Conservation (phyloP, 1,140 invertebrate species). For the Andricus grossulariae region DNA sequence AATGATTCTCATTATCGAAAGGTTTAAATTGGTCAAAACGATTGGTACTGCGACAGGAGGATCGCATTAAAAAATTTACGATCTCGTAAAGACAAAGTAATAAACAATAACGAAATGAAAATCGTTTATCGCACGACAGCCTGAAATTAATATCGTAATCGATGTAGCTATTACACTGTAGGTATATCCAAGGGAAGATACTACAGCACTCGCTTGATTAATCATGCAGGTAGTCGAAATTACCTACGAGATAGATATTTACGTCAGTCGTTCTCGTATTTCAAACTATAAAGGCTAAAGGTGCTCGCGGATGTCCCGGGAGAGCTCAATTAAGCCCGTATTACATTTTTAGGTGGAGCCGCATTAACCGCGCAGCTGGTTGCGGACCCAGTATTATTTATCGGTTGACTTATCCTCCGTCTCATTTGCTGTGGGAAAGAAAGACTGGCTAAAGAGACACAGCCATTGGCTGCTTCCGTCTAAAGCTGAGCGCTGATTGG, state of each 20-base stretch:
- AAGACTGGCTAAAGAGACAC: constrained; percentile 27
- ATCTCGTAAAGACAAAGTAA: constrained; percentile 12
- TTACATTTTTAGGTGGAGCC: constrained; percentile 63
- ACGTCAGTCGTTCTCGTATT: constrained; percentile 55
- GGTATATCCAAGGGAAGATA: neutral
- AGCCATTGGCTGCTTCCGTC: constrained; percentile 55
- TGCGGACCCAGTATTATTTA: constrained; percentile 65
- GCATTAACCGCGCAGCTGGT: constrained; percentile 64
- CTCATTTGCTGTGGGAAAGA: constrained; percentile 59
- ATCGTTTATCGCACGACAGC: constrained; percentile 12
- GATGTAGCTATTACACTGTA: neutral
- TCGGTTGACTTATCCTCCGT: constrained; percentile 66
- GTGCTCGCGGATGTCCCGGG: constrained; percentile 47
- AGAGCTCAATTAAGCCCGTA: constrained; percentile 65
- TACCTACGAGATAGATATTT: constrained; percentile 31
- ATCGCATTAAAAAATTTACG: neutral
- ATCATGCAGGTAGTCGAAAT: constrained; percentile 23
- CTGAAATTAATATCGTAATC: constrained; percentile 19
- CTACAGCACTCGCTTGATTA: constrained; percentile 1
- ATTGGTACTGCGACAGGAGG: neutral
- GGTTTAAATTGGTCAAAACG: neutral
- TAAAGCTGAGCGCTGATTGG: constrained; percentile 61
- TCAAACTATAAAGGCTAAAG: constrained; percentile 46
- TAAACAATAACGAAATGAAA: constrained; percentile 16
- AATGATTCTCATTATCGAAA: too few species aligned